Evolutionary conservation across 2,113 vertebrate genomes (phyloP).

Genomic region (Bos javanicus): DNA sequence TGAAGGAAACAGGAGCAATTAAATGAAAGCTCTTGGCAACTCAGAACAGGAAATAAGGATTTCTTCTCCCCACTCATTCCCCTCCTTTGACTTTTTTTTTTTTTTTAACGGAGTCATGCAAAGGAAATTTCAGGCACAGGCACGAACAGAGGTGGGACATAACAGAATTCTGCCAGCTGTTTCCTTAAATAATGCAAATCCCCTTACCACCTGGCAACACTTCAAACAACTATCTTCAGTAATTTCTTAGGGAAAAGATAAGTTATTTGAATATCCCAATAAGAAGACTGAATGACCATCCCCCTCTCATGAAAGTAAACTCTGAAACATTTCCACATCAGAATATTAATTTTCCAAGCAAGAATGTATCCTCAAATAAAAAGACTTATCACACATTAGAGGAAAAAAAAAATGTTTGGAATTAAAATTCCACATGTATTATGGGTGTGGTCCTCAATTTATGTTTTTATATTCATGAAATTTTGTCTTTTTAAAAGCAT

Average conservation of each 20-base stretch:
- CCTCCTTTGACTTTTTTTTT: background rate
- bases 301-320: background rate
- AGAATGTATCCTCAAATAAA: background rate
- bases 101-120: background rate
- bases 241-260: background rate
- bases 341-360: background rate
- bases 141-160: background rate
- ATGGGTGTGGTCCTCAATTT: conserved; percentile 25
- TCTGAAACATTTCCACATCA: background rate
- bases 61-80: background rate
- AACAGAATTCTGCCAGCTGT: background rate
- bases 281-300: background rate
- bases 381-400: background rate
- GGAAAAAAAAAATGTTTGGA: background rate
- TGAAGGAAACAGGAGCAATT: background rate
- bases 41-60: background rate
- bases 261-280: background rate
- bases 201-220: background rate
- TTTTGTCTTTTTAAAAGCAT: conserved; percentile 2
- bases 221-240: background rate
- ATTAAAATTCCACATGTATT: conserved; percentile 42
- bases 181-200: background rate
- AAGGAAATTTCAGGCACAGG: background rate
- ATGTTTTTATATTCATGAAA: background rate
- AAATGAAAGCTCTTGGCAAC: background rate